Conservation (phyloP, 2,888 invertebrate species). For the Empis livida region DNA sequence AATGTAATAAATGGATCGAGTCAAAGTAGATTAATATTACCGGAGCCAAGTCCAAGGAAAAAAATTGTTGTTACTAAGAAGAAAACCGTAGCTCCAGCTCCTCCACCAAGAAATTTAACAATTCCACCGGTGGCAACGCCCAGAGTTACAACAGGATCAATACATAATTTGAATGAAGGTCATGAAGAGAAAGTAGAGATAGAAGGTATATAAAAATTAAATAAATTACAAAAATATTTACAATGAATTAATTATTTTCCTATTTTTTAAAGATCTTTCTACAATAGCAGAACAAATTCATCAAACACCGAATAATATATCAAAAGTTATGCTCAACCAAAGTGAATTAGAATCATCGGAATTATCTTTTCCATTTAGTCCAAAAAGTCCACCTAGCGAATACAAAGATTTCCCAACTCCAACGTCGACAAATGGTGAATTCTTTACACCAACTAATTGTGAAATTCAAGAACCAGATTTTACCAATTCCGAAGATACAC, state of each 20-base stretch:
- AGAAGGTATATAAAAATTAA: not conserved
- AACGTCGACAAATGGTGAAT: not conserved
- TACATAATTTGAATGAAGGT: not conserved
- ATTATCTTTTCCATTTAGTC: not conserved
- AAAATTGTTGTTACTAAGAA: constrained; percentile 23
- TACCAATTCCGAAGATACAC: not conserved
- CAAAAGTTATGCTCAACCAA: constrained; percentile 28
- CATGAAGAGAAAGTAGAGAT: not conserved
- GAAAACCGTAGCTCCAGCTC: constrained; percentile 27
- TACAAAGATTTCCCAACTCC: not conserved
- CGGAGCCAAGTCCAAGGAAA: constrained; percentile 32
- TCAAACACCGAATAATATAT: constrained; percentile 18
- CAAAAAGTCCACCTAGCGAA: not conserved
- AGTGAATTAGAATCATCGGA: not conserved
- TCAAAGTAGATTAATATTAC: constrained; percentile 13
- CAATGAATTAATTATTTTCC: too few species aligned
- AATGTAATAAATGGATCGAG: not conserved
- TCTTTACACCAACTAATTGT: not conserved
- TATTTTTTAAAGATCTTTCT: too few species aligned
- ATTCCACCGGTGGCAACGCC: constrained; percentile 19
- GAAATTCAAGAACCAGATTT: not conserved
- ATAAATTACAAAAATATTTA: too few species aligned
- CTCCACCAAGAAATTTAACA: constrained; percentile 21
- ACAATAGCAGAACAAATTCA: too few species aligned
- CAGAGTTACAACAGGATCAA: constrained; percentile 6